Evolutionary conservation across 30 jellyfish, hydroid and myxozoan genomes (phyloP).

Genomic region (Nemopilema nomurai): DNA sequence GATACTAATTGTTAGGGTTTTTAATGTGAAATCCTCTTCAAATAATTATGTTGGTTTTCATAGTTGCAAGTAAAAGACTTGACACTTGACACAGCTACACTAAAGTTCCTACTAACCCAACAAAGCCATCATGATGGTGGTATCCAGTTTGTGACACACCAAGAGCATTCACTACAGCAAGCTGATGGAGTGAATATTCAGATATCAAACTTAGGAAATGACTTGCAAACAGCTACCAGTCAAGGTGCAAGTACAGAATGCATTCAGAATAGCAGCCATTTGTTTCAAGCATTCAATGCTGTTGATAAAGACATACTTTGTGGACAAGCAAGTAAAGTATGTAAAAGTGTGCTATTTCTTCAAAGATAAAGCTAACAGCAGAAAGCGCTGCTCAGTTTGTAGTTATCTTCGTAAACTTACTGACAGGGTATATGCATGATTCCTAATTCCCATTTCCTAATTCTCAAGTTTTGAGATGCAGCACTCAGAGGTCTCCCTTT

Average conservation of each 20-base stretch:
- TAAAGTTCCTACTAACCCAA: slow-evolving; percentile 34
- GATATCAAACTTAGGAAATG: slow-evolving; percentile 14
- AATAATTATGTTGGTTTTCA: background rate
- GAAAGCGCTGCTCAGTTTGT: no score
- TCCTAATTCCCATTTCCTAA: no score
- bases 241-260: background rate
- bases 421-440: no score
- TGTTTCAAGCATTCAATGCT: background rate
- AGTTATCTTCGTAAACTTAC: no score
- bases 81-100: slow-evolving; percentile 15
- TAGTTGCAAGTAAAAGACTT: slow-evolving; percentile 41
- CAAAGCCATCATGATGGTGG: slow-evolving; percentile 8
- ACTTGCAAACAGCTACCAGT: slow-evolving; percentile 8
- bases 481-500: no score
- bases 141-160: slow-evolving; percentile 44
- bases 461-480: no score
- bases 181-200: background rate
- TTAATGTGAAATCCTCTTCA: no score
- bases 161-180: background rate
- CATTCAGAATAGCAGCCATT: background rate
- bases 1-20: no score
- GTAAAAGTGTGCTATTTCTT: background rate
- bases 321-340: background rate
- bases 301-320: background rate
- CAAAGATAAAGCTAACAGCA: no score